A percentile compares a stretch with the other conserved stretches of the same genome.
phyloP scores from a whole-genome alignment of 2,113 vertebrate species.

The Semicossyphus pulcher region DNA sequence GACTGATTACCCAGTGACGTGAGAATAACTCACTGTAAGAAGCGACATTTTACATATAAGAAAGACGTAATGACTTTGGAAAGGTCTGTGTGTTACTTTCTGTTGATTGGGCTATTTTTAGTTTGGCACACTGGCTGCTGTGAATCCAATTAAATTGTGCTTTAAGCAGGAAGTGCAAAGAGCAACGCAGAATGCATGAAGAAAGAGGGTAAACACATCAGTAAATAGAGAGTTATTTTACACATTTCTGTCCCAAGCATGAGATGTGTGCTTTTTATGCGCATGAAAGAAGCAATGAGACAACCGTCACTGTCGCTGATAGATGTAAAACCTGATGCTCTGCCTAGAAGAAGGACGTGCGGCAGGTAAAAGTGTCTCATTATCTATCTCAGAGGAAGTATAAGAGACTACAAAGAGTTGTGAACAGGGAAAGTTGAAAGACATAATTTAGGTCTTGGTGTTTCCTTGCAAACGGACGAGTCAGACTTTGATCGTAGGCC shows the following conservation, averaged over 20 bases:
- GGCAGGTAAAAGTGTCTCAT: no score
- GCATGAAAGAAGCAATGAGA: no score
- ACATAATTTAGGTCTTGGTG: background rate
- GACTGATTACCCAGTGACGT: background rate
- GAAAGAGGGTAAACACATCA: background rate
- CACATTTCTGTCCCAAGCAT: background rate
- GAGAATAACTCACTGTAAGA: background rate
- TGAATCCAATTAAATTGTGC: slow-evolving; percentile 6
- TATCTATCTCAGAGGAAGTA: background rate
- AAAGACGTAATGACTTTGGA: background rate
- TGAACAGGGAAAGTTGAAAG: background rate
- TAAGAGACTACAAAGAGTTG: background rate
- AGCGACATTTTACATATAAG: background rate
- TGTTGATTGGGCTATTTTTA: slow-evolving; percentile 6
- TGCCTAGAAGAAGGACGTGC: no score
- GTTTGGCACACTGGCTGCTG: slow-evolving; percentile 1
- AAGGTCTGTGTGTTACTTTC: background rate
- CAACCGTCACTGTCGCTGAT: no score
- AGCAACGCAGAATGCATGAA: background rate
- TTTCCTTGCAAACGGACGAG: background rate
- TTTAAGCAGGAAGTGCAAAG: background rate
- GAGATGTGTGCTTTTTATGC: no score
- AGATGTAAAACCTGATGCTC: no score
- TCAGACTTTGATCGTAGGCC: slow-evolving; percentile 21
- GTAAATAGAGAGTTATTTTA: background rate